Base-by-base conservation (phyloP, 2,797 vertebrate genomes). In the Pitangus sulphuratus region DNA sequence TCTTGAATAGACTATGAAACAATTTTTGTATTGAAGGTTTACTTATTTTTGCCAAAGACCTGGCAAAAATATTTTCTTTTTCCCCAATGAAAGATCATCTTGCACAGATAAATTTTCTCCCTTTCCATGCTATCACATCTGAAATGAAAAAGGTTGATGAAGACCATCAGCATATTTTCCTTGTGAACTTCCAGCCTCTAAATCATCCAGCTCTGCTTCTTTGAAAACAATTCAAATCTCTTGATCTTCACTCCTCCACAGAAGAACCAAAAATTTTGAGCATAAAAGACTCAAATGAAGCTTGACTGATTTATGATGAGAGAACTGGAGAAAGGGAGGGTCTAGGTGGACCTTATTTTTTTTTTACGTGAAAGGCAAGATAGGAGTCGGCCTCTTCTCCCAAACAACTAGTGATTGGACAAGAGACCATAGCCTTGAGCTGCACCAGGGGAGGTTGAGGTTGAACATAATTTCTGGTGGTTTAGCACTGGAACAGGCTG, bases 361-460 rank as follows among this genome's bases (percentile, higher is more conserved):
- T 30, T 24, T 51, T 8, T 24, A 21, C 22, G 9, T 30, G 24
- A 42, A 70, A 11, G 9, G 12, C 9, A 17, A 76, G 48, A n/a
- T 21, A 19, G 31, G 21, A 3, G 11, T 56, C 0, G 0, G 19
- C 4, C 12, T 9, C 18, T 50, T 50, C 50, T 56, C 19, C 31
- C 13, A 9, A 12, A 13, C 8, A 54, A 2, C 18, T 11, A 42
- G 42, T 19, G 21, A 48, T 26, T 37, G 12, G 12, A 48, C 26
- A 56, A 76, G 22, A n/a, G 26, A 28, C 11, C 19, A 44, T 15
- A 28, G 9, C 5, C 31, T 50, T 9, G 5, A 37, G 11, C 11
- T 70, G 9, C 22, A 44, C 22, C 21, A 69, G 10, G 53, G 31
- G 13, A 35, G 8, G 26, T n/a, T 37, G 26, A 20, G 7, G 28